Base-by-base conservation (phyloP, 2,888 invertebrate species). In the Campoletis raptor region DNA sequence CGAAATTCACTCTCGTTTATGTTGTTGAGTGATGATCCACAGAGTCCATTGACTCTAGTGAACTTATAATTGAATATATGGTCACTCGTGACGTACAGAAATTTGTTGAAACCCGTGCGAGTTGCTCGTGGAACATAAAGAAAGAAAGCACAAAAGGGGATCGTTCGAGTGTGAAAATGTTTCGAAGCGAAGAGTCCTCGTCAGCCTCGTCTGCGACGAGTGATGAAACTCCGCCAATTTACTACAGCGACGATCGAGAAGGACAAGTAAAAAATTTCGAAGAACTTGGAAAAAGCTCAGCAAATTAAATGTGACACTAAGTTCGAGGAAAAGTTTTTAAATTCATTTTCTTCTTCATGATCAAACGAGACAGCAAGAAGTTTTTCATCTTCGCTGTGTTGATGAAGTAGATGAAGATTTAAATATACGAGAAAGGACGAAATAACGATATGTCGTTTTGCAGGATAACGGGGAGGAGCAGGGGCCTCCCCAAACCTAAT, bases 381-480 rank as follows among this genome's bases (percentile, higher is more conserved):
- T 57, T 57, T 24, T 10, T 9, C 0, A 24, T 57, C 24, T 12
- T 21, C 15, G 30, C 61, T 61, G 4, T 30, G 73, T 61, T 61
- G 24, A 83, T 77, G 76, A 76, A 48, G 70, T 48, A 52, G 76
- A 64, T 66, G 12, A 37, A 66, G 21, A 66, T 83, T 77, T 40
- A 37, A 40, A 18, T 37, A 5, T 2, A 40, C 37, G 18, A 7
- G n/a, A 37, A 73, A n/a, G 40, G 37, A 40, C 37, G 21, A 21
- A 69, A 37, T n/a, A n/a, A 61, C 30, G 30, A 18, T 70, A 96
- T 97, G 96, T 97, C 97, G 92, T 97, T 96, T 94, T 98, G 97
- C 94, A 96, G 97, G 94, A 97, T 97, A 90, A 98, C 97, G 85
- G 97, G 97, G 91, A 96, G 96, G 94, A 97, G 97, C 94, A 96